Conservation (phyloP, 2,113 vertebrate genomes). For the Chinchilla lanigera region DNA sequence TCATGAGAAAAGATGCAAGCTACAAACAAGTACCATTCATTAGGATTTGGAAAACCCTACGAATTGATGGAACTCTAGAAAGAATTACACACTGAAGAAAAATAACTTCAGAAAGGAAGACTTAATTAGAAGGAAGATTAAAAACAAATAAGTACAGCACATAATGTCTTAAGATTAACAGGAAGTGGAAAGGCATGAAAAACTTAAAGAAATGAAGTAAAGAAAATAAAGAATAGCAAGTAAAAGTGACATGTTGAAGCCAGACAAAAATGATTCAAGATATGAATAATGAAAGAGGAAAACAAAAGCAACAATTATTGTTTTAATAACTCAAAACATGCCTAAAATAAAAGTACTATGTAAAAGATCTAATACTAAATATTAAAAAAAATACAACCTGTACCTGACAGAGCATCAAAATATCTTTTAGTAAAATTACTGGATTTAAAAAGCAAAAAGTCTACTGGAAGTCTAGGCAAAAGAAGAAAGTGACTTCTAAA, state of each 20-base stretch:
- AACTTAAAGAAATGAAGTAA: background rate
- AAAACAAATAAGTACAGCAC: background rate
- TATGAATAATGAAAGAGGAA: background rate
- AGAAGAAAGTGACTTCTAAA: background rate
- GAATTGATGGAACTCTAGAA: background rate
- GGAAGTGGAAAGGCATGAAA: background rate
- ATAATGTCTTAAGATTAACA: background rate
- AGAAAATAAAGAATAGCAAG: background rate
- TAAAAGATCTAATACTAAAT: background rate
- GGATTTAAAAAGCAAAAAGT: background rate
- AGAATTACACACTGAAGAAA: background rate
- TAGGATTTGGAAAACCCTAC: background rate
- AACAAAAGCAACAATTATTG: background rate
- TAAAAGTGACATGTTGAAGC: background rate
- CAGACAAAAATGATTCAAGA: background rate
- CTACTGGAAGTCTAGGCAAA: background rate
- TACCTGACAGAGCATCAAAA: background rate
- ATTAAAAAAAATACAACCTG: background rate
- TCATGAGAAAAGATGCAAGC: background rate
- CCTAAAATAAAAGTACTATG: background rate
- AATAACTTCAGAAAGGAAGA: background rate
- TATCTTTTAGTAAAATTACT: background rate
- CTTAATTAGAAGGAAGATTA: background rate
- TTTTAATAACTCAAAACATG: background rate
- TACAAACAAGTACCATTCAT: background rate